These are phyloP conservation scores for Ramazzottius varieornatus DNA, from an alignment of 2,888 invertebrate genomes.

Conservation along the genomic window DNA sequence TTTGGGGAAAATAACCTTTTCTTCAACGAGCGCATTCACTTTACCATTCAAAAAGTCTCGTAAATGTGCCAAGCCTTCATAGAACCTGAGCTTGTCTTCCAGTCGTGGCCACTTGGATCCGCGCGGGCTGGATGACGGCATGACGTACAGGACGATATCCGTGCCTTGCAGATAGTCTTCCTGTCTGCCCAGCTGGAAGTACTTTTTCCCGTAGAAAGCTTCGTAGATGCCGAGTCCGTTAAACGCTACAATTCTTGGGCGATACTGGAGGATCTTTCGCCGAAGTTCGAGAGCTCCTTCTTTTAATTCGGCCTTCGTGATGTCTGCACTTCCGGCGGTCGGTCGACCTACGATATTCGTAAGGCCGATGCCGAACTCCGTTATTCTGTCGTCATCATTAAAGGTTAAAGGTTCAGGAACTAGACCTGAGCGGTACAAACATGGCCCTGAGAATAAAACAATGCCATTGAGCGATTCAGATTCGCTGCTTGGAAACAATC, in stretches of 20 bases:
- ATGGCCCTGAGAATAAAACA: conserved; percentile 40
- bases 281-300: neutral
- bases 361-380: conserved; percentile 83
- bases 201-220: neutral
- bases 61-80: neutral
- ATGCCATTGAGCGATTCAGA: neutral
- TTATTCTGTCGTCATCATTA: conserved; percentile 71
- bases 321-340: conserved; percentile 79
- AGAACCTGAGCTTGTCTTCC: neutral
- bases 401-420: conserved; percentile 84
- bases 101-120: neutral
- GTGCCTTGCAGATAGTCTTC: neutral
- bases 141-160: neutral
- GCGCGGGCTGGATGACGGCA: neutral
- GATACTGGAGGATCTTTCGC: neutral
- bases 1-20: neutral
- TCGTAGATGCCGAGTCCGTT: neutral
- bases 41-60: neutral
- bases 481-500: neutral
- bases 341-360: conserved; percentile 90
- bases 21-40: neutral
- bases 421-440: conserved; percentile 69
- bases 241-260: neutral
- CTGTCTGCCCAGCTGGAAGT: neutral
- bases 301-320: conserved; percentile 32